Conservation (phyloP, 2,113 vertebrate genomes). For the Corythoichthys intestinalis region DNA sequence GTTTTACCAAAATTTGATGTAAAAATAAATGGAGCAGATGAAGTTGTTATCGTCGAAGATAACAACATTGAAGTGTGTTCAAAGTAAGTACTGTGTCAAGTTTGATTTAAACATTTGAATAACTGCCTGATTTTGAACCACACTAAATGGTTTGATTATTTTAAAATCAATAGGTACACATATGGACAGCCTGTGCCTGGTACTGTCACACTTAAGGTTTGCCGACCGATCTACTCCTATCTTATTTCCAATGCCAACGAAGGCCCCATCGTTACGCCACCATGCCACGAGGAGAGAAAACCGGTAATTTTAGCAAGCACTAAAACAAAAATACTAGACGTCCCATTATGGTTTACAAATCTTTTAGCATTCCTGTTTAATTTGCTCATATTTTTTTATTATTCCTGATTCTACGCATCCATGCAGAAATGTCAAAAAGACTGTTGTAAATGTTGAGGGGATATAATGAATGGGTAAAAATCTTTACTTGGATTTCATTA, state of each 20-base stretch:
- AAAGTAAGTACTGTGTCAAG: slow-evolving; percentile 49
- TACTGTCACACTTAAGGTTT: slow-evolving; percentile 25
- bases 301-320: slow-evolving; percentile 32
- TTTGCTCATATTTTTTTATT: too few species aligned
- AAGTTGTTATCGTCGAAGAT: slow-evolving; percentile 35
- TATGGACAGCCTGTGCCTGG: slow-evolving; percentile 67
- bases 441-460: too few species aligned
- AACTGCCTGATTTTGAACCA: background rate
- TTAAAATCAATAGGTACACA: slow-evolving; percentile 58
- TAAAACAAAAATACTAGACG: background rate
- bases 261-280: accelerated
- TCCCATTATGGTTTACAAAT: too few species aligned
- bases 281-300: slow-evolving; percentile 39
- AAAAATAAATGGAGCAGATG: slow-evolving; percentile 16
- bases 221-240: background rate
- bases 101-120: background rate
- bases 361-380: too few species aligned
- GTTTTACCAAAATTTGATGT: slow-evolving; percentile 69
- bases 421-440: too few species aligned
- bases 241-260: accelerated
- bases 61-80: slow-evolving; percentile 47
- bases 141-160: background rate
- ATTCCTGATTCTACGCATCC: too few species aligned
- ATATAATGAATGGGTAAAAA: too few species aligned
- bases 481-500: too few species aligned